phyloP scores from a whole-genome alignment of 2,797 vertebrate species.

The Lepilemur ruficaudatus region DNA sequence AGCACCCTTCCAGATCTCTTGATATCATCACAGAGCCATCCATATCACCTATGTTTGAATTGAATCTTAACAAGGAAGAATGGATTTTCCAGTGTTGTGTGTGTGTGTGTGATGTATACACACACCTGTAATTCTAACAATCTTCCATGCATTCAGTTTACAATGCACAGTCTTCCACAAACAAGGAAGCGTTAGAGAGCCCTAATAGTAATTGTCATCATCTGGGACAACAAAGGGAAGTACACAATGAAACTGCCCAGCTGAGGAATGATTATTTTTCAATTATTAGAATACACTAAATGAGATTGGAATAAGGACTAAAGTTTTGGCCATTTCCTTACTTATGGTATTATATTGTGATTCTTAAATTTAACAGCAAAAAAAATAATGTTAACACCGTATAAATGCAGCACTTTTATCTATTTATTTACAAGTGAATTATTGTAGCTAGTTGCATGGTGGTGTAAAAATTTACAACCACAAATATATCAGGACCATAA shows the following conservation, averaged over 20 bases:
- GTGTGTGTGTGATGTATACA: not conserved
- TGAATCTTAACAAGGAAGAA: not conserved
- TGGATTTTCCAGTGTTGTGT: not conserved
- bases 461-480: not conserved
- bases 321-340: slow-evolving; percentile 55
- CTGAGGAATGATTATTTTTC: slow-evolving; percentile 59
- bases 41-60: not conserved
- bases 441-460: not conserved
- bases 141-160: not conserved
- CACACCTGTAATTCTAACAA: slow-evolving; percentile 30
- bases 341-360: slow-evolving; percentile 70
- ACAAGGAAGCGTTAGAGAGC: slow-evolving; percentile 43
- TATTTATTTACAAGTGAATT: not conserved
- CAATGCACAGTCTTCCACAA: slow-evolving; percentile 5
- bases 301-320: slow-evolving; percentile 42
- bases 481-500: not conserved
- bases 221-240: slow-evolving; percentile 52
- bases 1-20: not conserved
- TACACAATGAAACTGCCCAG: slow-evolving; percentile 52
- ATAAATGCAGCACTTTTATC: not conserved
- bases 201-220: slow-evolving; percentile 51
- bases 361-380: slow-evolving; percentile 63
- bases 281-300: slow-evolving; percentile 65
- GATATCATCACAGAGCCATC: not conserved
- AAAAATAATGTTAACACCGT: slow-evolving; percentile 8